phyloP scores from a whole-genome alignment of 2,888 invertebrate species.

The Synergus itoensis region DNA sequence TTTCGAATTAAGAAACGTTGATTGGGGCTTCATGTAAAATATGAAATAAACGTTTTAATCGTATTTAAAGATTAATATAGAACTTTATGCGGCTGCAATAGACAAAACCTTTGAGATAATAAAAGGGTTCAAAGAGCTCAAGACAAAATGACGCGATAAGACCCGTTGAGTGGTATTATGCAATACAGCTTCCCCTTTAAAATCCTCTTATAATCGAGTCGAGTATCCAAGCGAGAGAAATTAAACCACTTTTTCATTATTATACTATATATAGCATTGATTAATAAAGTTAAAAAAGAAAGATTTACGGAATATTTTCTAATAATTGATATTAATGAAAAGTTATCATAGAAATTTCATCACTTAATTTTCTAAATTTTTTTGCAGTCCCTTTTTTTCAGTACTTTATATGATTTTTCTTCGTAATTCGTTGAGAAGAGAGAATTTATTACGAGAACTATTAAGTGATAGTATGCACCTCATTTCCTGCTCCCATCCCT shows the following conservation, averaged over 20 bases:
- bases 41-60: not conserved
- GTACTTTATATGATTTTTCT: not conserved
- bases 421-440: not conserved
- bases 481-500: not conserved
- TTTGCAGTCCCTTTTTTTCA: not conserved
- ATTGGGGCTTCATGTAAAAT: no score
- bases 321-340: not conserved
- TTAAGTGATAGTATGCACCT: constrained; percentile 3
- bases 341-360: no score
- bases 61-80: not conserved
- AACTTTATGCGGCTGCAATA: not conserved
- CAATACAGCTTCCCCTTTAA: constrained; percentile 31
- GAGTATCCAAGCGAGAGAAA: constrained; percentile 5
- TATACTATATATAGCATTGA: not conserved
- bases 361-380: not conserved
- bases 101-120: not conserved
- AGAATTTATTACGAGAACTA: not conserved
- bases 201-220: constrained; percentile 16
- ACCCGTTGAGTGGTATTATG: constrained; percentile 17
- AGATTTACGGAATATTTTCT: not conserved
- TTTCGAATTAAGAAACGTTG: no score
- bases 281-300: not conserved
- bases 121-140: constrained; percentile 20
- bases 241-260: constrained; percentile 30
- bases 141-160: constrained; percentile 15